A percentile compares a stretch with the other conserved stretches of the same genome.
Evolutionary conservation across 2,797 vertebrate species (phyloP).

Genomic region (Hemitrygon akajei): DNA sequence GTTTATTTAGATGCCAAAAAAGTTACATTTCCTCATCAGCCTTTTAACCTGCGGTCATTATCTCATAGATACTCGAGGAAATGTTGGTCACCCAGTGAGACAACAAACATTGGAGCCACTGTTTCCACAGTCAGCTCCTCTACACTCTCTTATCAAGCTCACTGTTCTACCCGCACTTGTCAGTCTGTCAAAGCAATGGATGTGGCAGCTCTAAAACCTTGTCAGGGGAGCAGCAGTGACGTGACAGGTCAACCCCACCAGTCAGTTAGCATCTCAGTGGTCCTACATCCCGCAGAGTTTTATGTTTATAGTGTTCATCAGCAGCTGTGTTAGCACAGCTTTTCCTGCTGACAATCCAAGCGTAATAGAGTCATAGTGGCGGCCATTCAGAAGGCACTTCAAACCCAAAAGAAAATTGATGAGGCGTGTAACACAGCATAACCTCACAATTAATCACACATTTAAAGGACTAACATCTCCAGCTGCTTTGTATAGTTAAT

Average conservation of each 20-base stretch:
- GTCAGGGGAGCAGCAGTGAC: slow-evolving; percentile 40
- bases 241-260: slow-evolving; percentile 46
- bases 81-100: slow-evolving; percentile 51
- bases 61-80: slow-evolving; percentile 51
- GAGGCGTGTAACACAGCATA: slow-evolving; percentile 55
- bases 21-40: background rate
- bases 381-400: slow-evolving; percentile 55
- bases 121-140: slow-evolving; percentile 33
- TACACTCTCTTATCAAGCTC: slow-evolving; percentile 40
- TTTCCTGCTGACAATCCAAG: slow-evolving; percentile 50
- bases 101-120: slow-evolving; percentile 42
- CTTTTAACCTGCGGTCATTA: slow-evolving; percentile 40
- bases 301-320: slow-evolving; percentile 53
- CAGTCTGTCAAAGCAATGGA: slow-evolving; percentile 41
- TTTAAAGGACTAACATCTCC: slow-evolving; percentile 56
- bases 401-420: slow-evolving; percentile 56
- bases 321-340: slow-evolving; percentile 52
- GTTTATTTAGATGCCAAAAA: background rate
- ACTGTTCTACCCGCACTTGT: slow-evolving; percentile 39
- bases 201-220: slow-evolving; percentile 43
- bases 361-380: slow-evolving; percentile 56
- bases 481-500: slow-evolving; percentile 44
- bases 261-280: slow-evolving; percentile 50
- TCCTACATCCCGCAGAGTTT: slow-evolving; percentile 55
- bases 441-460: slow-evolving; percentile 60